These are phyloP conservation scores for Ophion costatus DNA, from an alignment of 2,888 invertebrate species.

Conservation along the genomic window DNA sequence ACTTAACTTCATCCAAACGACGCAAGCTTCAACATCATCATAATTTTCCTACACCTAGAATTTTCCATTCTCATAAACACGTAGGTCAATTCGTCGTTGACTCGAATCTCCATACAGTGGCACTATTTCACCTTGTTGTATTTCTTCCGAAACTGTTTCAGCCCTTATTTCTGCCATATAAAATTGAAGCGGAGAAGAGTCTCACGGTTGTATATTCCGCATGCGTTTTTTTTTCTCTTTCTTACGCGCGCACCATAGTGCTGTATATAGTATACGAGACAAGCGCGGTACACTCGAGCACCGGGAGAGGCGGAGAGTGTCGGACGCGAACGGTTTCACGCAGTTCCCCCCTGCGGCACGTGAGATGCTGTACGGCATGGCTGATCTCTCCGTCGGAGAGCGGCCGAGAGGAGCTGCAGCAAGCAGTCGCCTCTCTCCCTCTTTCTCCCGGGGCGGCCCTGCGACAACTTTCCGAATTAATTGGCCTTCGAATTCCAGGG, in stretches of 20 bases:
- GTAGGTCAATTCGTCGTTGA: constrained; percentile 11
- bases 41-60: background rate
- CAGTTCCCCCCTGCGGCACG: constrained; percentile 52
- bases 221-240: constrained; percentile 50
- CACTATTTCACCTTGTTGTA: constrained; percentile 8
- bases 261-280: constrained; percentile 59
- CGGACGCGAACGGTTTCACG: constrained; percentile 61
- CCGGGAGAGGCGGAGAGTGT: constrained; percentile 59
- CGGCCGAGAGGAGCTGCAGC: constrained; percentile 52
- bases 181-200: constrained; percentile 28
- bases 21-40: background rate
- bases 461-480: constrained; percentile 69
- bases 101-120: constrained; percentile 1
- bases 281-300: constrained; percentile 58
- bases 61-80: background rate
- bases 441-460: constrained; percentile 56
- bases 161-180: constrained; percentile 21
- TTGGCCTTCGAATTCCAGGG: constrained; percentile 69
- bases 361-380: constrained; percentile 49
- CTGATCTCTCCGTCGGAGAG: constrained; percentile 57
- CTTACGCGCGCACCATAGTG: constrained; percentile 40
- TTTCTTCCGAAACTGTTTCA: constrained; percentile 3
- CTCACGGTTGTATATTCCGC: constrained; percentile 40
- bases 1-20: background rate
- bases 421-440: constrained; percentile 24